These are phyloP conservation scores for Ceratosolen fusciceps DNA, from an alignment of 1,140 invertebrate genomes.

Conservation along the genomic window DNA sequence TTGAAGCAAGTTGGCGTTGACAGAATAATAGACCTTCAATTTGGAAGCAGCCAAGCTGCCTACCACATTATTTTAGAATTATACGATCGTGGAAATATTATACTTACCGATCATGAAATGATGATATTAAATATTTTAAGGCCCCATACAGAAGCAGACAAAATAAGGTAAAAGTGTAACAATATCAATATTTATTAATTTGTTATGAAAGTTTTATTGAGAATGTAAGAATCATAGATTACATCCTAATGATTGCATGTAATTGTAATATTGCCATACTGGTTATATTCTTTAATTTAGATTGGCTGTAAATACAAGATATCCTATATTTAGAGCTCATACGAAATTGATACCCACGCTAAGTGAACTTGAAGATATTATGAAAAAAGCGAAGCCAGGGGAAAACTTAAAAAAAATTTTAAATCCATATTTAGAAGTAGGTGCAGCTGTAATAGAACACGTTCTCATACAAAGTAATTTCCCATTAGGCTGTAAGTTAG, in stretches of 20 bases:
- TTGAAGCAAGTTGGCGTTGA: slow-evolving; percentile 90
- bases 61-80: slow-evolving; percentile 97
- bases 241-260: slow-evolving; percentile 10
- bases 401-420: slow-evolving; percentile 90
- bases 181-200: not conserved
- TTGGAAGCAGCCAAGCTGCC: slow-evolving; percentile 93
- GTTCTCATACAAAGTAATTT: slow-evolving; percentile 83
- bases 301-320: slow-evolving; percentile 93
- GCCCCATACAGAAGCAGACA: slow-evolving; percentile 93
- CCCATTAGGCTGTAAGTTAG: slow-evolving; percentile 71
- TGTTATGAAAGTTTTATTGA: slow-evolving; percentile 2
- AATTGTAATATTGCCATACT: slow-evolving; percentile 31
- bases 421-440: slow-evolving; percentile 88
- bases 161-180: slow-evolving; percentile 77
- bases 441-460: slow-evolving; percentile 92
- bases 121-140: slow-evolving; percentile 94
- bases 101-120: slow-evolving; percentile 93
- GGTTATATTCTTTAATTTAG: slow-evolving; percentile 62
- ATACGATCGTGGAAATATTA: slow-evolving; percentile 97
- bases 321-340: slow-evolving; percentile 85
- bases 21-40: slow-evolving; percentile 92
- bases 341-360: slow-evolving; percentile 73
- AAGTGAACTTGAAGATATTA: slow-evolving; percentile 73
- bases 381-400: slow-evolving; percentile 77
- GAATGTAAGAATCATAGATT: too few species aligned